phyloP scores from a whole-genome alignment of 2,888 invertebrate species.

The Conomelus anceps region DNA sequence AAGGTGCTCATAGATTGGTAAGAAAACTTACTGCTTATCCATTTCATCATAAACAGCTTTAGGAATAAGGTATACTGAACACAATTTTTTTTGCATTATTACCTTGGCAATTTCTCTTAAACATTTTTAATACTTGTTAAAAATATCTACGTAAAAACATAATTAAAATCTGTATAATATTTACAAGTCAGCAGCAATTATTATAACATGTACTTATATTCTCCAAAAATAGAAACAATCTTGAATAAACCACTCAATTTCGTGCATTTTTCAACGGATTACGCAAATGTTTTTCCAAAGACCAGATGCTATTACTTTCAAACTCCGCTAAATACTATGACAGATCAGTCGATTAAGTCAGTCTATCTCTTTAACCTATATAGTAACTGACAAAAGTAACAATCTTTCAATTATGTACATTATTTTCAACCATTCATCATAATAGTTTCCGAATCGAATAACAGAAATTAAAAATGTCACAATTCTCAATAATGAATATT shows the following conservation, averaged over 20 bases:
- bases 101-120: too few species aligned
- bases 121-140: not conserved
- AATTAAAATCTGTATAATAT: not conserved
- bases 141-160: not conserved
- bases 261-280: not conserved
- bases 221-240: not conserved
- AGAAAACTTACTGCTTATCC: too few species aligned
- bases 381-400: not conserved
- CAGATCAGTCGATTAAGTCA: not conserved
- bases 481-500: not conserved
- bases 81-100: too few species aligned
- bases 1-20: too few species aligned
- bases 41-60: not conserved
- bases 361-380: not conserved
- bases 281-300: not conserved
- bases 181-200: not conserved
- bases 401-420: not conserved
- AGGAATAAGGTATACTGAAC: not conserved
- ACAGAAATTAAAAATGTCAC: not conserved
- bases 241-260: not conserved
- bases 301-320: not conserved
- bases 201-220: not conserved
- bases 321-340: not conserved
- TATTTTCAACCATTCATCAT: not conserved
- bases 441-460: not conserved